Evolutionary conservation across 2,797 vertebrate species (phyloP).

Genomic region (Astyanax mexicanus): DNA sequence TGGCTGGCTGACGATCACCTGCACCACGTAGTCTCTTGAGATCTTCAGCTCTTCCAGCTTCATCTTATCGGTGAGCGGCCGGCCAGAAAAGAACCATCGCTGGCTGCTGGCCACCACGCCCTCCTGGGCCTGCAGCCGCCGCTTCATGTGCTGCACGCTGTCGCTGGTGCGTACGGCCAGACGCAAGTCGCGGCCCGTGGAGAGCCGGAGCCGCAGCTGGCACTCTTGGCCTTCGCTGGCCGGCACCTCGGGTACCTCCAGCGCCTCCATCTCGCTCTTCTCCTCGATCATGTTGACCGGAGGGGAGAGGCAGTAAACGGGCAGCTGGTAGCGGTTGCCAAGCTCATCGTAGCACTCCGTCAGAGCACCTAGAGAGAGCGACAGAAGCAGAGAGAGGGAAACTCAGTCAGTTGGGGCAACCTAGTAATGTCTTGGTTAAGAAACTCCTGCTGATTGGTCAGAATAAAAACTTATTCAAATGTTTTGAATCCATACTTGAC

Average conservation of each 20-base stretch:
- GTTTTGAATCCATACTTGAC: no score
- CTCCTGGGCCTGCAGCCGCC: constrained; percentile 87
- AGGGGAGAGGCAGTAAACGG: constrained; percentile 94
- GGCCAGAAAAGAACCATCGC: constrained; percentile 98
- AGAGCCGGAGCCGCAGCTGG: constrained; percentile 94
- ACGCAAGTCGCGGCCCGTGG: constrained; percentile 93
- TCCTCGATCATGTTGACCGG: constrained; percentile 99
- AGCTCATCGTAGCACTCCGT: constrained; percentile 98
- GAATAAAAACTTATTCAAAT: no score
- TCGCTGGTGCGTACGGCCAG: constrained; percentile 91
- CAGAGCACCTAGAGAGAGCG: constrained; percentile 83
- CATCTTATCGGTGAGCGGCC: constrained; percentile 95
- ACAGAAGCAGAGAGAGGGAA: background rate
- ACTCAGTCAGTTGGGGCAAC: background rate
- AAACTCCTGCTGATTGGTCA: background rate
- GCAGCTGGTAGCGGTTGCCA: constrained; percentile 98
- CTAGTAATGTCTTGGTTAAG: background rate
- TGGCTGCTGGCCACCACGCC: constrained; percentile 88
- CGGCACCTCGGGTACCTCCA: constrained; percentile 90
- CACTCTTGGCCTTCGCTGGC: constrained; percentile 88
- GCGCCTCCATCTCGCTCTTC: constrained; percentile 88
- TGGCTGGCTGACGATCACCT: constrained; percentile 97
- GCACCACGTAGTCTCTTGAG: constrained; percentile 97
- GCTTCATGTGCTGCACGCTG: constrained; percentile 96
- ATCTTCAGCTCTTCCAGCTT: constrained; percentile 97